phyloP scores from a whole-genome alignment of 2,888 invertebrate genomes.

The Lasioglossum oenotherae region DNA sequence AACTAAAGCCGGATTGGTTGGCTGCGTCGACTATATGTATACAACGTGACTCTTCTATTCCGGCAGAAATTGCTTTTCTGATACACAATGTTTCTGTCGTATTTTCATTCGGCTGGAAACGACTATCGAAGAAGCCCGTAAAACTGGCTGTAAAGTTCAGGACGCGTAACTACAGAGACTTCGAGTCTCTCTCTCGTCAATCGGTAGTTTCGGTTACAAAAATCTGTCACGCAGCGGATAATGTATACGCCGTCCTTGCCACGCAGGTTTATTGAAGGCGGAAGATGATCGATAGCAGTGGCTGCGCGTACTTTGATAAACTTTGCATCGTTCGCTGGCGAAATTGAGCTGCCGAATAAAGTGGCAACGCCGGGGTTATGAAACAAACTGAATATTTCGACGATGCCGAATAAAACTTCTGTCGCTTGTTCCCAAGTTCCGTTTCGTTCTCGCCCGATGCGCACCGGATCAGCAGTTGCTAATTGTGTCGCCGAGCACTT shows the following conservation, averaged over 20 bases:
- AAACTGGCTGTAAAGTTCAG: background rate
- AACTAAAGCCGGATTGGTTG: background rate
- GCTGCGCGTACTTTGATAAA: constrained; percentile 50
- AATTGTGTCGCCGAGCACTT: too few relatives aligned
- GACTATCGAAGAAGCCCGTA: background rate
- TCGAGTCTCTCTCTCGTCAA: background rate
- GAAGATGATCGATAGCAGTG: constrained; percentile 46
- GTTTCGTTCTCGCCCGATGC: too few relatives aligned
- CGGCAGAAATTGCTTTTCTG: background rate
- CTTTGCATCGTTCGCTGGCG: constrained; percentile 30
- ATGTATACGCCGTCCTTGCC: constrained; percentile 5
- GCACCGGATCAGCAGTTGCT: too few relatives aligned
- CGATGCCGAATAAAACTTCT: background rate
- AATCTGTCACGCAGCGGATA: constrained; percentile 20
- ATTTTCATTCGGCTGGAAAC: background rate
- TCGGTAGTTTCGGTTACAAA: constrained; percentile 14
- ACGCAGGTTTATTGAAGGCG: constrained; percentile 28
- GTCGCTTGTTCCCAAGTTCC: too few relatives aligned
- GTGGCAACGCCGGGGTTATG: constrained; percentile 1
- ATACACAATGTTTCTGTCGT: background rate
- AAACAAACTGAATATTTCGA: constrained; percentile 31
- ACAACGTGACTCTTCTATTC: background rate
- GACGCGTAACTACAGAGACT: background rate
- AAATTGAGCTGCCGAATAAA: constrained; percentile 40
- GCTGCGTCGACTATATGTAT: background rate